Evolutionary conservation across 2,797 vertebrate species (phyloP).

Genomic region (Protonibea diacanthus): DNA sequence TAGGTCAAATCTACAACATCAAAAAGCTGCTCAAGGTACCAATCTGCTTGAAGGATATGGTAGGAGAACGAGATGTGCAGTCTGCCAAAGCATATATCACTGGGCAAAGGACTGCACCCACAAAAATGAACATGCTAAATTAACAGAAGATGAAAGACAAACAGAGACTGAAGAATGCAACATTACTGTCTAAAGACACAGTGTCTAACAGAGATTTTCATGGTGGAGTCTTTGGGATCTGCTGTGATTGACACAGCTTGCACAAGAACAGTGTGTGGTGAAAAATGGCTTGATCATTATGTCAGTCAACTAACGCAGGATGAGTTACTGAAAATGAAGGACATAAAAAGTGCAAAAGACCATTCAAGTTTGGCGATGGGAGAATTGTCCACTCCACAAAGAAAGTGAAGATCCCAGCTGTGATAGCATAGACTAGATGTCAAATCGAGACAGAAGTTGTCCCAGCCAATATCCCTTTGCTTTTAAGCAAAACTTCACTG

Average conservation of each 20-base stretch:
- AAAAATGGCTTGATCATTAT: slow-evolving; percentile 45
- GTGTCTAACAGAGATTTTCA: slow-evolving; percentile 32
- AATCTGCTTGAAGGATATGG: background rate
- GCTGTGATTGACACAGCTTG: slow-evolving; percentile 56
- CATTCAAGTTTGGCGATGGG: slow-evolving; percentile 48
- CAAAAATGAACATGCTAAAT: background rate
- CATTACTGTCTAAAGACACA: background rate
- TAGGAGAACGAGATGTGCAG: background rate
- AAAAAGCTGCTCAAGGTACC: background rate
- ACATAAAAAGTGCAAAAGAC: slow-evolving; percentile 1
- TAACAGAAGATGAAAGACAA: background rate
- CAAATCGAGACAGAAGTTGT: slow-evolving; percentile 44
- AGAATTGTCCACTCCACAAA: slow-evolving; percentile 41
- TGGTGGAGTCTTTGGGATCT: slow-evolving; percentile 40
- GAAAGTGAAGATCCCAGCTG: slow-evolving; percentile 36
- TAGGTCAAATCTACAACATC: background rate
- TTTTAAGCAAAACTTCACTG: slow-evolving; percentile 34
- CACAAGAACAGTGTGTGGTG: slow-evolving; percentile 51
- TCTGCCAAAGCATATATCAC: background rate
- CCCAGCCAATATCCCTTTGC: slow-evolving; percentile 38
- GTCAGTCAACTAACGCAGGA: background rate
- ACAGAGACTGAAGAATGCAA: background rate
- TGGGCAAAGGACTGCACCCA: background rate
- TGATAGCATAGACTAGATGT: slow-evolving; percentile 35
- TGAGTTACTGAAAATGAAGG: slow-evolving; percentile 1